Percentiles rank a stretch among this genome's conserved stretches.
phyloP scores from a whole-genome alignment of 2,888 invertebrate species.

The Siphlonurus alternatus region DNA sequence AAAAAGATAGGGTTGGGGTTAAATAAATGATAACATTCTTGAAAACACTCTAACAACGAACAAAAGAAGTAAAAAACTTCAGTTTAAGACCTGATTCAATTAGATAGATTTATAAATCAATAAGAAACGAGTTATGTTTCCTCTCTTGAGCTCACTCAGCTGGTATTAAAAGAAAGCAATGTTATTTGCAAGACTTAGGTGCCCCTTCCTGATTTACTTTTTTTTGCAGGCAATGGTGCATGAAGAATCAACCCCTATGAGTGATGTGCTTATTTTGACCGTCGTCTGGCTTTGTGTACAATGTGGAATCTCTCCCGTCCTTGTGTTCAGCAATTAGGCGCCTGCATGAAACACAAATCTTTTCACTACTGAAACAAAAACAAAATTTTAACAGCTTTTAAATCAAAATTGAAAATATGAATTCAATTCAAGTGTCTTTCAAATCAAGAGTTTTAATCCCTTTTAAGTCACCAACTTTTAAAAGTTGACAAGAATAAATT shows the following conservation, averaged over 20 bases:
- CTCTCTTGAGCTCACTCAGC: too few species aligned
- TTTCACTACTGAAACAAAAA: background rate
- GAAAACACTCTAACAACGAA: too few species aligned
- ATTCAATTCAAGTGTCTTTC: background rate
- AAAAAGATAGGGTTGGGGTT: too few species aligned
- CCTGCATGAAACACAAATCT: background rate
- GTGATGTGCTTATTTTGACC: background rate
- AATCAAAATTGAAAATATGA: background rate
- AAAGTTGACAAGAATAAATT: background rate
- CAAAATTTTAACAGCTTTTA: background rate
- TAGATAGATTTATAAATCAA: too few species aligned
- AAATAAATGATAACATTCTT: too few species aligned
- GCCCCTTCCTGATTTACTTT: background rate
- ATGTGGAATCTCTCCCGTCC: background rate
- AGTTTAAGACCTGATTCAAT: too few species aligned
- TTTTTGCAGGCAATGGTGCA: background rate
- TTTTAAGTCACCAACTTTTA: background rate
- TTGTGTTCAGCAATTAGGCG: background rate
- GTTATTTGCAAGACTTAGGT: too few species aligned
- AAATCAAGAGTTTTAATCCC: background rate
- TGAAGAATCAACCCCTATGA: background rate
- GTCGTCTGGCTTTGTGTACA: background rate
- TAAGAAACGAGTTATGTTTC: too few species aligned
- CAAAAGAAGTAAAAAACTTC: too few species aligned
- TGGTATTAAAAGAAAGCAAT: too few species aligned